phyloP scores from a whole-genome alignment of 1,140 invertebrate genomes.

The Myzus persicae region DNA sequence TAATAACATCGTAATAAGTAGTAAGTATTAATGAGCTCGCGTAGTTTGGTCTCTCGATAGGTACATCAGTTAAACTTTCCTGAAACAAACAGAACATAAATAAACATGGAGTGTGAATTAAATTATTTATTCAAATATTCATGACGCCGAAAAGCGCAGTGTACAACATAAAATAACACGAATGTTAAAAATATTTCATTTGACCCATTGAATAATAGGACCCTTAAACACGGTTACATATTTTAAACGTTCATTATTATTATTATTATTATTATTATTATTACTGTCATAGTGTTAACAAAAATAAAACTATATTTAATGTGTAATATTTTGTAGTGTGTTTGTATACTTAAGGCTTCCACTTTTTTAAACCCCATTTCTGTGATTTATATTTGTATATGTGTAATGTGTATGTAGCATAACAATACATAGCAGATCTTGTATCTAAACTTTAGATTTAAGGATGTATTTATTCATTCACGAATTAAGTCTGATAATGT shows the following conservation, averaged over 20 bases:
- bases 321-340: slow-evolving; percentile 28
- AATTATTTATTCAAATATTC: slow-evolving; percentile 2
- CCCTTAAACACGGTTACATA: neutral
- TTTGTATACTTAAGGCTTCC: slow-evolving; percentile 49
- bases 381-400: slow-evolving; percentile 49
- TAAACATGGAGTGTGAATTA: neutral
- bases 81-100: slow-evolving; percentile 47
- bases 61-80: slow-evolving; percentile 27
- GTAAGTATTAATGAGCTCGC: neutral
- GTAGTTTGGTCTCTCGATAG: neutral
- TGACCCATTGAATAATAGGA: neutral
- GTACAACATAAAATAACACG: neutral
- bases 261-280: neutral
- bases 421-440: neutral
- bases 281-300: neutral
- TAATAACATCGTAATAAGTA: neutral
- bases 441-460: slow-evolving; percentile 35
- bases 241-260: neutral
- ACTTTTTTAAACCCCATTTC: slow-evolving; percentile 18
- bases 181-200: slow-evolving; percentile 25
- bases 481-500: slow-evolving; percentile 54
- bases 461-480: slow-evolving; percentile 29
- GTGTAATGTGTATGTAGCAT: slow-evolving; percentile 15
- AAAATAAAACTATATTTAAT: neutral
- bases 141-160: neutral